phyloP scores from a whole-genome alignment of 2,797 vertebrate genomes.

The Aulostomus chinensis region DNA sequence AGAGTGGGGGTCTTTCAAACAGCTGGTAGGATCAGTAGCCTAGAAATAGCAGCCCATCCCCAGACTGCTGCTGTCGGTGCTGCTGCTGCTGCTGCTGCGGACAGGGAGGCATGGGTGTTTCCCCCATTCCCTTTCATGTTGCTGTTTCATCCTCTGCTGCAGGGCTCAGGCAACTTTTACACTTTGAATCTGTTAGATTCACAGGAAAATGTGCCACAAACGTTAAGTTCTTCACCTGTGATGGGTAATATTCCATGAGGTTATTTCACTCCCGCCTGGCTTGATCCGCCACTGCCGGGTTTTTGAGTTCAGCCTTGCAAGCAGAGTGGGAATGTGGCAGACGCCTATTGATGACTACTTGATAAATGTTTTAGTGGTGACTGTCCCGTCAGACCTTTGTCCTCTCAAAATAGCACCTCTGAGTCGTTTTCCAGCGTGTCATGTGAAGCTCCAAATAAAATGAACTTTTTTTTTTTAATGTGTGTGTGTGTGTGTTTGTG shows the following conservation, averaged over 20 bases:
- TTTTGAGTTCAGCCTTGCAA: constrained; percentile 85
- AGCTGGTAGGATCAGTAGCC: constrained; percentile 88
- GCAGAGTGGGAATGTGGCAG: constrained; percentile 89
- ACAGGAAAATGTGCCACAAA: too few species aligned
- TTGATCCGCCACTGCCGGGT: constrained; percentile 54
- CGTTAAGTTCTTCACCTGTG: too few species aligned
- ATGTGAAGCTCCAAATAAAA: constrained; percentile 4
- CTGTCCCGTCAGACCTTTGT: constrained; percentile 74
- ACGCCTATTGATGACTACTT: constrained; percentile 86
- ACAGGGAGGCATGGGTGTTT: constrained; percentile 68
- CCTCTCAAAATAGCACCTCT: constrained; percentile 48
- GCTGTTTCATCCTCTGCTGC: constrained; percentile 60
- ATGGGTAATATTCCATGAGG: too few species aligned
- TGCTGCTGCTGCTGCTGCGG: constrained; percentile 40
- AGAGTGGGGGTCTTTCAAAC: constrained; percentile 72
- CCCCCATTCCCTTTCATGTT: constrained; percentile 65
- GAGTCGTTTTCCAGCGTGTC: constrained; percentile 28
- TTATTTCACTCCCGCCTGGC: not conserved
- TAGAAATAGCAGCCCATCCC: constrained; percentile 81
- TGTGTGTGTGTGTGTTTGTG: constrained; percentile 3
- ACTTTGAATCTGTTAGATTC: not conserved
- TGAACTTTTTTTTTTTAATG: too few species aligned
- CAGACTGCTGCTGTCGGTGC: constrained; percentile 53
- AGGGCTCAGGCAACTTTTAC: constrained; percentile 46
- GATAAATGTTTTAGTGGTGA: constrained; percentile 93